Evolutionary conservation across 2,888 invertebrate genomes (phyloP).

Genomic region (Corythucha ciliata): DNA sequence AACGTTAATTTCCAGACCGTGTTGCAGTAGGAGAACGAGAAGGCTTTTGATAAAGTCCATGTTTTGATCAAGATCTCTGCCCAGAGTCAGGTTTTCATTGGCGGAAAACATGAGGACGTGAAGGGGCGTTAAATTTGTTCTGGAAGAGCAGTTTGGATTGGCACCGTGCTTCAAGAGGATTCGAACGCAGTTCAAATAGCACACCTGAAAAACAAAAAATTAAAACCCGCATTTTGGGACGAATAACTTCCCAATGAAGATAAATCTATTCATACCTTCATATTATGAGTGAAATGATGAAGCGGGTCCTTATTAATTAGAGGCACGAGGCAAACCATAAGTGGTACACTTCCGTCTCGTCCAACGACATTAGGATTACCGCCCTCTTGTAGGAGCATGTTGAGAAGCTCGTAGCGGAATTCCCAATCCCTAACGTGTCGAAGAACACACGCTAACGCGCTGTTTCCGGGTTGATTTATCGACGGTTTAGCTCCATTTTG

Average conservation of each 20-base stretch:
- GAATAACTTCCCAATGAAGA: background rate
- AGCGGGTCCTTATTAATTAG: slow-evolving; percentile 64
- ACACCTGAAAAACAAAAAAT: slow-evolving; percentile 50
- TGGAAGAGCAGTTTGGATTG: slow-evolving; percentile 61
- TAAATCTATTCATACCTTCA: slow-evolving; percentile 51
- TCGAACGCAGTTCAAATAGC: slow-evolving; percentile 60
- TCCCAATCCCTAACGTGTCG: slow-evolving; percentile 62
- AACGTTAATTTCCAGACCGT: slow-evolving; percentile 58
- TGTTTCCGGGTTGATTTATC: slow-evolving; percentile 59
- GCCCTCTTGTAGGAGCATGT: slow-evolving; percentile 52
- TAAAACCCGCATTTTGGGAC: background rate
- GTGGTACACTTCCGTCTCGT: slow-evolving; percentile 60
- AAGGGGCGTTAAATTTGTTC: slow-evolving; percentile 57
- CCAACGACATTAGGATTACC: slow-evolving; percentile 60
- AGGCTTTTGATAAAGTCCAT: slow-evolving; percentile 63
- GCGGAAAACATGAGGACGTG: slow-evolving; percentile 62
- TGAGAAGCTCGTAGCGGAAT: slow-evolving; percentile 51
- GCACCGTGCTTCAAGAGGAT: slow-evolving; percentile 61
- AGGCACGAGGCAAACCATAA: slow-evolving; percentile 65
- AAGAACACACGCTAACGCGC: slow-evolving; percentile 59
- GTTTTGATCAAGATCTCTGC: slow-evolving; percentile 55
- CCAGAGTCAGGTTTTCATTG: slow-evolving; percentile 59
- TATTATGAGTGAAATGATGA: slow-evolving; percentile 61
- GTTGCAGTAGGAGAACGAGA: slow-evolving; percentile 52
- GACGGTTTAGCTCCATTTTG: slow-evolving; percentile 57